These are phyloP conservation scores for Dusona sp. DNA, from an alignment of 2,888 invertebrate species.

Conservation along the genomic window DNA sequence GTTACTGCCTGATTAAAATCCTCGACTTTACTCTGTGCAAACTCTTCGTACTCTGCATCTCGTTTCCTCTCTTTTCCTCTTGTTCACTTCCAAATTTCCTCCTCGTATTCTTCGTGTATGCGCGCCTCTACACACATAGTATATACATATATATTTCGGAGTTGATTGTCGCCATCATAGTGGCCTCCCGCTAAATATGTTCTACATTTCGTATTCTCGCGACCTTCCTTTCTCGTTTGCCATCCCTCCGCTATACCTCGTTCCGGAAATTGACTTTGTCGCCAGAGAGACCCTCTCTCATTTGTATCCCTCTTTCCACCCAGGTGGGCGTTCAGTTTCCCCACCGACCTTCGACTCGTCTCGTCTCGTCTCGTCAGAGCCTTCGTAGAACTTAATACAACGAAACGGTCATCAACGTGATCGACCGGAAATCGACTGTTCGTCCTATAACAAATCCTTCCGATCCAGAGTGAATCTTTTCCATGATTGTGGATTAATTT, in stretches of 20 bases:
- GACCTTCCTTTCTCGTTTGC: conserved; percentile 38
- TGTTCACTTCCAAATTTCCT: conserved; percentile 4
- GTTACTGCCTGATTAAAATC: conserved; percentile 75
- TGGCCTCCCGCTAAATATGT: conserved; percentile 33
- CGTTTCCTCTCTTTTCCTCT: conserved; percentile 12
- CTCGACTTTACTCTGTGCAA: conserved; percentile 57
- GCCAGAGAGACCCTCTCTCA: conserved; percentile 52
- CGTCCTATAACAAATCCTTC: conserved; percentile 17
- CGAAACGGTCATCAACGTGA: conserved; percentile 51
- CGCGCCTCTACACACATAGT: neutral
- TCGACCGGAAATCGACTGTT: conserved; percentile 65
- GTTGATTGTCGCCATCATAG: conserved; percentile 27
- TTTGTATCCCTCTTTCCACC: conserved; percentile 56
- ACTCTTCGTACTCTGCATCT: conserved; percentile 29
- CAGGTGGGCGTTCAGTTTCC: conserved; percentile 59
- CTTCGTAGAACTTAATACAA: conserved; percentile 28
- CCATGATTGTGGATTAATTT: neutral
- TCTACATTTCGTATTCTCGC: conserved; percentile 46
- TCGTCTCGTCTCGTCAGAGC: conserved; percentile 44
- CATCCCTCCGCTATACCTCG: conserved; percentile 29
- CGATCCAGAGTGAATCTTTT: neutral
- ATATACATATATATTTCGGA: neutral
- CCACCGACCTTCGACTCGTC: conserved; percentile 59
- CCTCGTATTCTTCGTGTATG: neutral
- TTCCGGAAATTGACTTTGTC: conserved; percentile 73